These are phyloP conservation scores for Andinoacara biseriatus DNA, from an alignment of 2,113 vertebrate genomes.

Conservation along the genomic window DNA sequence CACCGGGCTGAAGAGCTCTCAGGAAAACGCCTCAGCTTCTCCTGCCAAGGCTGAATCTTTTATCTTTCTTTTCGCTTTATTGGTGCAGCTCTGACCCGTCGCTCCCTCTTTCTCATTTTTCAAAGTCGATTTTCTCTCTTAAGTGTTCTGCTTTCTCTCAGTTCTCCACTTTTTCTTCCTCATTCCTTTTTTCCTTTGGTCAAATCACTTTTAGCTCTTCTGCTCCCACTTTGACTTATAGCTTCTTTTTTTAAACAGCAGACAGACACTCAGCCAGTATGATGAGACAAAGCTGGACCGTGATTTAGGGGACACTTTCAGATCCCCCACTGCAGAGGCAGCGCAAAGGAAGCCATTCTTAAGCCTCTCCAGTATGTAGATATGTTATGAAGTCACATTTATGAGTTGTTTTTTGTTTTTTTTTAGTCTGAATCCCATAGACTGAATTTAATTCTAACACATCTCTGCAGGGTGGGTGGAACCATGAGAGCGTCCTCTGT, in stretches of 20 bases:
- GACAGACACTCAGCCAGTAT: neutral
- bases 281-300: neutral
- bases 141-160: conserved; percentile 57
- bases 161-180: conserved; percentile 33
- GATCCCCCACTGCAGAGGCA: neutral
- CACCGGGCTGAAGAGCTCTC: conserved; percentile 63
- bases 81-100: conserved; percentile 54
- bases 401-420: neutral
- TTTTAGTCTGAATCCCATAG: neutral
- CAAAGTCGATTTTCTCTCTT: conserved; percentile 71
- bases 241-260: conserved; percentile 17
- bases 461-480: conserved; percentile 12
- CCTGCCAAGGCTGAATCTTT: conserved; percentile 57
- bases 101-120: conserved; percentile 62
- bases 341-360: neutral
- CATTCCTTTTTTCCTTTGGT: conserved; percentile 18
- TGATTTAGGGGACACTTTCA: conserved; percentile 6
- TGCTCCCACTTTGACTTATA: conserved; percentile 36
- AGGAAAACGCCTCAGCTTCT: conserved; percentile 57
- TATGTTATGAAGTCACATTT: neutral
- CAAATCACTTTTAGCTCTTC: conserved; percentile 48
- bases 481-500: neutral
- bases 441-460: conserved; percentile 17
- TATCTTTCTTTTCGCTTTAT: conserved; percentile 48
- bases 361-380: neutral